Percentiles rank a stretch among this genome's conserved stretches.
Conservation (phyloP, 2,113 vertebrate species). For the Labrus mixtus region DNA sequence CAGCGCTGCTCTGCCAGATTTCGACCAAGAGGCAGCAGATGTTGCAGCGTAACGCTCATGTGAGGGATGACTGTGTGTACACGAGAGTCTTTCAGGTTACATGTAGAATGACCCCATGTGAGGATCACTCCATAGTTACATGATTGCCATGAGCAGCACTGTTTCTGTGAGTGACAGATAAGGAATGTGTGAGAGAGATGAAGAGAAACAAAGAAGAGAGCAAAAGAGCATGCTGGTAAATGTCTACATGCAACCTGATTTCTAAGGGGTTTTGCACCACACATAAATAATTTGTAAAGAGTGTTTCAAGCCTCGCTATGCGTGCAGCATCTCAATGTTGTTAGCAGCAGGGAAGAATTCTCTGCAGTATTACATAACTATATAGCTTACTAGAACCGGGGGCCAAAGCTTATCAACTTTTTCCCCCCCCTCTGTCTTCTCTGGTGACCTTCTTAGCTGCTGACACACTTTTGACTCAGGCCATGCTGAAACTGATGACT, state of each 20-base stretch:
- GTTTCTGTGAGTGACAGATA: background rate
- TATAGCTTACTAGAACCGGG: constrained; percentile 61
- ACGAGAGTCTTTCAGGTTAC: background rate
- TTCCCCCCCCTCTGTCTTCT: constrained; percentile 38
- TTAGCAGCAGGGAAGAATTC: constrained; percentile 41
- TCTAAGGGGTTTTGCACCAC: constrained; percentile 20
- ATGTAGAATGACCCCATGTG: constrained; percentile 1
- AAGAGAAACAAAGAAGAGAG: background rate
- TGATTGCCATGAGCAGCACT: background rate
- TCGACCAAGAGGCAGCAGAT: constrained; percentile 31
- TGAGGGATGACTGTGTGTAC: constrained; percentile 6
- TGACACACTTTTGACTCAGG: constrained; percentile 54
- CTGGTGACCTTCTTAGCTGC: constrained; percentile 52
- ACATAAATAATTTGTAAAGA: constrained; percentile 68
- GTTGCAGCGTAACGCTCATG: constrained; percentile 24
- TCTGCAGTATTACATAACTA: constrained; percentile 85
- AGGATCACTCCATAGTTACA: background rate
- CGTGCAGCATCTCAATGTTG: constrained; percentile 65
- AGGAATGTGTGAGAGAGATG: background rate
- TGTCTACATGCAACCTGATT: constrained; percentile 11
- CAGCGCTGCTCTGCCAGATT: constrained; percentile 46
- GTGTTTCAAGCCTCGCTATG: constrained; percentile 38
- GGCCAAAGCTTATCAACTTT: constrained; percentile 41
- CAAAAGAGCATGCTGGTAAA: background rate
- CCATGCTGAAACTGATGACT: constrained; percentile 14